Percentiles rank a stretch among this genome's conserved stretches.
These are phyloP conservation scores for Drosophila paranaensis DNA, from an alignment of 2,888 invertebrate species.

Conservation along the genomic window DNA sequence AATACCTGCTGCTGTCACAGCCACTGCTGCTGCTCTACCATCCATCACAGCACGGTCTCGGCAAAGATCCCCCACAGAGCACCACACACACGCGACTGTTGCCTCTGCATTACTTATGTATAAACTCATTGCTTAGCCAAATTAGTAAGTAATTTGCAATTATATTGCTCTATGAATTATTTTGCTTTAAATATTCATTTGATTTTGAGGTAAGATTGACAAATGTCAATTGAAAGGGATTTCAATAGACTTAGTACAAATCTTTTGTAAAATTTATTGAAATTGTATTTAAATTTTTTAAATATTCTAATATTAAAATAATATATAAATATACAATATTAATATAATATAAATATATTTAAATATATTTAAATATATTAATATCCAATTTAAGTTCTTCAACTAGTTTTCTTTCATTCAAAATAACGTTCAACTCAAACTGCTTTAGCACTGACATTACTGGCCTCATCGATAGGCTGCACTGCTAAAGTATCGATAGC, in stretches of 20 bases:
- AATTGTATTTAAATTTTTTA: neutral
- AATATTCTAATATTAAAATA: neutral
- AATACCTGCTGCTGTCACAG: slow-evolving; percentile 23
- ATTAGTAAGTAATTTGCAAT: neutral
- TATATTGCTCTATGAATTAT: neutral
- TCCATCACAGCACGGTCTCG: slow-evolving; percentile 20
- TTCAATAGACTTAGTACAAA: neutral
- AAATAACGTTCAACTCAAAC: slow-evolving; percentile 10
- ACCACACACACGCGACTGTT: neutral
- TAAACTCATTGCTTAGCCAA: neutral
- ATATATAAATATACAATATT: no score
- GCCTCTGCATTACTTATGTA: slow-evolving; percentile 10
- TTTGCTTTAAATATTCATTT: neutral
- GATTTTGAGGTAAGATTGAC: no score
- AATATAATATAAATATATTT: no score
- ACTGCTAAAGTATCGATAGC: neutral
- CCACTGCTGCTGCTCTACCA: slow-evolving; percentile 3
- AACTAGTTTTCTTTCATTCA: neutral
- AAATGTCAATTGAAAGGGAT: neutral
- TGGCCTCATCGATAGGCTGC: slow-evolving; percentile 8
- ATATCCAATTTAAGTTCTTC: neutral
- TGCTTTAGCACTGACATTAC: neutral
- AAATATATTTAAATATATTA: neutral
- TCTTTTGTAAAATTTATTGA: neutral
- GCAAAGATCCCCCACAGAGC: slow-evolving; percentile 8